phyloP scores from a whole-genome alignment of 2,113 vertebrate species.

The Ranitomeya variabilis region DNA sequence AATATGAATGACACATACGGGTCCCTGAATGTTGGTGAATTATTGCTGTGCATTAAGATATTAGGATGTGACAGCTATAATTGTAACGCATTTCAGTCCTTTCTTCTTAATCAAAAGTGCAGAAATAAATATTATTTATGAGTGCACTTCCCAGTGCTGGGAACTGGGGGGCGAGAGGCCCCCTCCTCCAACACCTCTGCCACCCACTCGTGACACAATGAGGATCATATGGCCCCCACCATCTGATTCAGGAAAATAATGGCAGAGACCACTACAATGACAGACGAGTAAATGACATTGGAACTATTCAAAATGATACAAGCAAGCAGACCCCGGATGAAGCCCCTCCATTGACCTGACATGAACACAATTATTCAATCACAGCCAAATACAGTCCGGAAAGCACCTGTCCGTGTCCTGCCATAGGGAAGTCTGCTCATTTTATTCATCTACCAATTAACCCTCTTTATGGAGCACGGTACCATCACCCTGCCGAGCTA shows the following conservation, averaged over 20 bases:
- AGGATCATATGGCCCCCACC: conserved; percentile 29
- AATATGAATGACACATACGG: conserved; percentile 65
- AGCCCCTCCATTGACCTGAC: not conserved
- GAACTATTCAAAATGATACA: conserved; percentile 30
- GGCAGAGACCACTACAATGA: conserved; percentile 41
- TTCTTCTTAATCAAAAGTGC: conserved; percentile 57
- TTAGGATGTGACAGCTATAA: conserved; percentile 66
- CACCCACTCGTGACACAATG: not conserved
- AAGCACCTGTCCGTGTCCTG: not conserved
- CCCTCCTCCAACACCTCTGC: not conserved
- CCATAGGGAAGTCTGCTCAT: not conserved
- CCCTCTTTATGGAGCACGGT: not conserved
- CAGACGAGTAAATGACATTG: conserved; percentile 8
- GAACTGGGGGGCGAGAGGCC: conserved; percentile 46
- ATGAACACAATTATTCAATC: not conserved
- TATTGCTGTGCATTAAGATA: conserved; percentile 74
- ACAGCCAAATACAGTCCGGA: not conserved
- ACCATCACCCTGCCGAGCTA: not conserved
- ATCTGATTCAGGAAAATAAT: conserved; percentile 41
- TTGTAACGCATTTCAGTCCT: conserved; percentile 58
- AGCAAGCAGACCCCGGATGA: not conserved
- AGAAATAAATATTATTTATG: conserved; percentile 61
- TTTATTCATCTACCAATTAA: conserved; percentile 18
- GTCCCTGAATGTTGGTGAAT: conserved; percentile 63
- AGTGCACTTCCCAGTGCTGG: conserved; percentile 60